Evolutionary conservation across 2,888 invertebrate genomes (phyloP).

Genomic region (Hirtodrosophila histrioides): DNA sequence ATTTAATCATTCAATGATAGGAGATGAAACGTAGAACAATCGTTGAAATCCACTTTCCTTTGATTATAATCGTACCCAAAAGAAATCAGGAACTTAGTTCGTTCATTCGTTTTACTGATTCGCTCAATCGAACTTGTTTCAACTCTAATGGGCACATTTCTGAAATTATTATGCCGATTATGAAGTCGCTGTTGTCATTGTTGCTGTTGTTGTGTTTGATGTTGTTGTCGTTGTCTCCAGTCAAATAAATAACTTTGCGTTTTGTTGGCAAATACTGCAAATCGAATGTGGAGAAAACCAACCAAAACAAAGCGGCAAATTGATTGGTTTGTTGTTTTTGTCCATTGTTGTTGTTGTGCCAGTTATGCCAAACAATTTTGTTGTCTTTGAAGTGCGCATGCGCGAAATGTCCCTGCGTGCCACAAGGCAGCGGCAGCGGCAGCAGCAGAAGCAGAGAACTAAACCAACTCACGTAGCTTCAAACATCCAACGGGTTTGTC

Average conservation of each 20-base stretch:
- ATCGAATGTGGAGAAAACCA: conserved; percentile 53
- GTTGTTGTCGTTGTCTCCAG: conserved; percentile 35
- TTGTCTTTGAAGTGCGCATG: conserved; percentile 55
- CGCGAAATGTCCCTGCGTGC: conserved; percentile 57
- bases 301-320: conserved; percentile 60
- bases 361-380: conserved; percentile 69
- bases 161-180: conserved; percentile 60
- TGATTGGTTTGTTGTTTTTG: conserved; percentile 16
- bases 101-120: no score
- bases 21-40: no score
- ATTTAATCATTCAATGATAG: no score
- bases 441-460: conserved; percentile 1
- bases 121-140: conserved; percentile 5
- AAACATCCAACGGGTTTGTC: no score
- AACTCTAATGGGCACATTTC: conserved; percentile 43
- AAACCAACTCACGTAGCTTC: not conserved
- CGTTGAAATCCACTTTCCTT: no score
- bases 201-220: conserved; percentile 15
- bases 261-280: conserved; percentile 66
- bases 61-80: no score
- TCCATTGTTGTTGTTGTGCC: conserved; percentile 56
- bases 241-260: conserved; percentile 71
- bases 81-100: no score
- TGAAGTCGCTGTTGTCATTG: conserved; percentile 31
- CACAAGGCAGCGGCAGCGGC: conserved; percentile 9